A percentile compares a stretch with the other conserved stretches of the same genome.
These are phyloP conservation scores for Lasioglossum vierecki DNA, from an alignment of 2,888 invertebrate species.

Conservation along the genomic window DNA sequence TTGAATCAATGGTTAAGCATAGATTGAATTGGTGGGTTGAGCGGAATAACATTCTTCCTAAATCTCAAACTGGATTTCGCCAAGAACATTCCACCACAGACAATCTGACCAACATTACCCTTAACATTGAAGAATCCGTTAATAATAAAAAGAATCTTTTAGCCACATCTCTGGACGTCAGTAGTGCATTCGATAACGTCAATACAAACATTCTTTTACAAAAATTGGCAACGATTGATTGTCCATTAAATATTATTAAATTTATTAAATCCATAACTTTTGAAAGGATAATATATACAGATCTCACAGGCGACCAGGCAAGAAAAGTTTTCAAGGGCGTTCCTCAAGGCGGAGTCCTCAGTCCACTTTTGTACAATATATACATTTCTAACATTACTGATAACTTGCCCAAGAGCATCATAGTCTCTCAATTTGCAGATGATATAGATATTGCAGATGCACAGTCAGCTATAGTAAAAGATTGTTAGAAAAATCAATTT, in stretches of 20 bases:
- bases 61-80: too few species aligned
- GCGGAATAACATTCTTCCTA: too few species aligned
- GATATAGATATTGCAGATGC: too few species aligned
- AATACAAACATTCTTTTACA: not conserved
- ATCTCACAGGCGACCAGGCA: not conserved
- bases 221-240: not conserved
- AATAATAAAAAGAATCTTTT: not conserved
- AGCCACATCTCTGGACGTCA: not conserved
- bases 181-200: not conserved
- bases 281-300: not conserved
- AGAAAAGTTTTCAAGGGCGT: slow-evolving; percentile 28
- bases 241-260: not conserved
- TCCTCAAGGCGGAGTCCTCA: slow-evolving; percentile 36
- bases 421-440: too few species aligned
- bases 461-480: too few species aligned
- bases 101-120: slow-evolving; percentile 42
- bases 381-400: too few species aligned
- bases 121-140: slow-evolving; percentile 34
- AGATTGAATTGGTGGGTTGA: too few species aligned
- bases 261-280: slow-evolving; percentile 21
- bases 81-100: slow-evolving; percentile 1
- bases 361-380: slow-evolving; percentile 1
- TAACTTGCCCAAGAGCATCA: too few species aligned
- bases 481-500: too few species aligned
- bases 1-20: too few species aligned